Base-by-base conservation (phyloP, 2,797 vertebrate genomes). In the Sciaenops ocellatus region DNA sequence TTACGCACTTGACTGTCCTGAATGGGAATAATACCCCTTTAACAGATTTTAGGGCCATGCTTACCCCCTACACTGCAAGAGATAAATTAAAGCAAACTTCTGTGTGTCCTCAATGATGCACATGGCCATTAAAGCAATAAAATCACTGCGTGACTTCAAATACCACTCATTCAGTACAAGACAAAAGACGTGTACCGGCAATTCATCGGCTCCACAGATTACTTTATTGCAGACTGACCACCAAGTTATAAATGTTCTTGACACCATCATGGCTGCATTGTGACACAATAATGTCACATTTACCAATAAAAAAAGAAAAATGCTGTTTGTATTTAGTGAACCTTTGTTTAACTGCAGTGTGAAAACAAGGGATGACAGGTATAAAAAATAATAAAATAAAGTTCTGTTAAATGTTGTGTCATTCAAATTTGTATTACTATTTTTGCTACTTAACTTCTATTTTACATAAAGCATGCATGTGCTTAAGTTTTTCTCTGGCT, bases 401-500 rank as follows among this genome's bases (percentile, higher is more conserved):
- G n/a, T 34, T 7, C 11, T 48, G 20, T 11, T 60, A 6, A 57
- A 30, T 22, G 15, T 3, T 41, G 56, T 50, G 11, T 16, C 22
- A 12, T 46, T 59, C 46, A 22, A 8, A 38, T 38, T 38, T 38
- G 34, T 38, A 38, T 38, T 9, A 38, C 34, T 9, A 38, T 38
- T 9, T 38, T 38, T 9, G 34, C 8, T 38, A 52, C 28, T n/a
- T 7, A 42, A 6, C 28, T 41, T 46, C 20, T 48, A 11, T 34
- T 1, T 22, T 17, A n/a, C 66, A 57, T 18, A 30, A 50, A 61
- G 22, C 28, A 52, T 24, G 38, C 2, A 51, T 24, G 7, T 41
- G 57, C 9, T 71, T 30, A 22, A 67, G 24, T n/a, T 56, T 62
- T 66, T 46, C 44, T 55, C 18, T 46, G 24, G 28, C 56, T 51